Base-by-base conservation (phyloP, 2,888 invertebrate genomes). In the Alloscopus bannaensis region DNA sequence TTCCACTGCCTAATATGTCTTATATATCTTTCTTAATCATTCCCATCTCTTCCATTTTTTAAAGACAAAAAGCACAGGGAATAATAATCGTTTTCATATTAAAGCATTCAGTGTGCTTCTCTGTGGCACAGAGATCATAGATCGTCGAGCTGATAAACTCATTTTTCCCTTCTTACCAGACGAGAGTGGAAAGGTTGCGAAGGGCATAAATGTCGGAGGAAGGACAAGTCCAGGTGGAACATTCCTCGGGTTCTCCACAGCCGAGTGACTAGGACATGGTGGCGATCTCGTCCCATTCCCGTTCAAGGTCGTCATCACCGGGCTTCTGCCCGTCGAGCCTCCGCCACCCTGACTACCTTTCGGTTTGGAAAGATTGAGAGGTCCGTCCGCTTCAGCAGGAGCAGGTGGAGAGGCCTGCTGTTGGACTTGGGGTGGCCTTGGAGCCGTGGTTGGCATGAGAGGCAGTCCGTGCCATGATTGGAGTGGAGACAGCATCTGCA, bases 311-410 rank as follows among this genome's bases (percentile, higher is more conserved):
- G 68, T 62, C 78, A 79, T 65, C 80, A 86, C 57, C 80, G 83
- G 73, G 20, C 68, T 90, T 8, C 90, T 89, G 8, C 71, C 78
- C n/a, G 92, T 88, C 87, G 83, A 72, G 81, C 79, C 45, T 81
- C 86, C 59, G 36, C 80, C 66, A 77, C 73, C 71, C 50, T 76
- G 69, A 50, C 82, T 83, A 68, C 84, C 90, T 86, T 95, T 94
- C 75, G 96, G 96, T 89, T 96, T 97, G 87, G 93, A 93, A 68
- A 97, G 91, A 89, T 97, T 97, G 52, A 97, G 90, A 0, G 97
- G 97, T 1, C 94, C 92, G 88, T 96, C 96, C 0, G 93, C 92
- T 88, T 94, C 93, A 36, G 90, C 90, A 0, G 88, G 86, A 57
- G 79, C 55, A 60, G 83, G 73, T 64, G 84, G 83, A 59, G 68